These are phyloP conservation scores for Ceuthmochares aereus DNA, from an alignment of 2,113 vertebrate genomes.

Conservation along the genomic window DNA sequence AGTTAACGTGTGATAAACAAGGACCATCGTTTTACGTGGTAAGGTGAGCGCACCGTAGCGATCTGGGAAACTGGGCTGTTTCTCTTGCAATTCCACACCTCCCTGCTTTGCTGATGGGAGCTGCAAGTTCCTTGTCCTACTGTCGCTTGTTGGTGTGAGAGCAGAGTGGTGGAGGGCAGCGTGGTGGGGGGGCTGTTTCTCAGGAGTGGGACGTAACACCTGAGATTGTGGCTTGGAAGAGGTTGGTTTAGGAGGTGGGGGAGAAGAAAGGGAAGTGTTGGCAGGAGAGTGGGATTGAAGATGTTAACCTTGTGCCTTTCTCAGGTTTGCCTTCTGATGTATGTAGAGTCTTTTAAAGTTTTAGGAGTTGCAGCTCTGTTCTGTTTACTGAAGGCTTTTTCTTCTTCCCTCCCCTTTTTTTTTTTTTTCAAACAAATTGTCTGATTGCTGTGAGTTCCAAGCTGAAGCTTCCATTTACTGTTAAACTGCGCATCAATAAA, in stretches of 20 bases:
- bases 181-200: accelerated
- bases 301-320: background rate
- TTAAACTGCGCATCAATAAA: background rate
- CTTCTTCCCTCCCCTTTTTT: too few species aligned
- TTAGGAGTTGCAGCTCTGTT: background rate
- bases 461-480: background rate
- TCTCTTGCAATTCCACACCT: background rate
- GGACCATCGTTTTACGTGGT: background rate
- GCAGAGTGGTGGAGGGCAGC: background rate
- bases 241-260: background rate
- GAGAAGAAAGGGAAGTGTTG: background rate
- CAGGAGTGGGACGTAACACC: accelerated
- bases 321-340: background rate
- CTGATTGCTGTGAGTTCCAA: background rate
- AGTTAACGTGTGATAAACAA: accelerated
- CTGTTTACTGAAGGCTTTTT: background rate
- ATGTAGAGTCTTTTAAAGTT: background rate
- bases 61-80: accelerated
- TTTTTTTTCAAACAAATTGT: background rate
- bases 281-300: background rate
- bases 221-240: background rate
- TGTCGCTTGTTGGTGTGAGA: background rate
- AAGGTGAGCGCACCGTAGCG: background rate
- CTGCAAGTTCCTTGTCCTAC: accelerated
- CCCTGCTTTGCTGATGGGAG: background rate